phyloP scores from a whole-genome alignment of 2,888 invertebrate species.

The Timema podura region DNA sequence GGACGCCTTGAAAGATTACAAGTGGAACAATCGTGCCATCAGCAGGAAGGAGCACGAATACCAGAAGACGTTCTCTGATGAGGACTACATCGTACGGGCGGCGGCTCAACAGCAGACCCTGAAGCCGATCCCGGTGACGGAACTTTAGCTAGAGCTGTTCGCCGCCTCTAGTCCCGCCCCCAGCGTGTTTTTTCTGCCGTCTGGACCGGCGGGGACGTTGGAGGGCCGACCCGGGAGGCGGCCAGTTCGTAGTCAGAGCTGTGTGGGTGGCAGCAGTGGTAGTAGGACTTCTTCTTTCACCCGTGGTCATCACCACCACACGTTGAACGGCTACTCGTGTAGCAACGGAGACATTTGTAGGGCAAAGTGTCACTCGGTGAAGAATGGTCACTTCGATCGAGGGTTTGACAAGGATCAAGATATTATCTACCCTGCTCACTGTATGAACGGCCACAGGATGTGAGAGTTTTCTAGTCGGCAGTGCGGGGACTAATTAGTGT shows the following conservation, averaged over 20 bases:
- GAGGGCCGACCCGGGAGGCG: constrained; percentile 41
- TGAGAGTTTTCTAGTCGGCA: neutral
- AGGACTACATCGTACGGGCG: constrained; percentile 73
- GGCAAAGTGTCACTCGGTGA: constrained; percentile 28
- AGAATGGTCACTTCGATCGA: constrained; percentile 22
- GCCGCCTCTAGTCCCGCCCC: constrained; percentile 75
- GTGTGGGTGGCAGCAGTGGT: constrained; percentile 13
- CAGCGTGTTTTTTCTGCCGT: constrained; percentile 70
- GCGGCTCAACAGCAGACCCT: constrained; percentile 48
- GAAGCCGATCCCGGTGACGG: constrained; percentile 73
- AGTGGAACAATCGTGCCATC: constrained; percentile 69
- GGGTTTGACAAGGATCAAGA: neutral
- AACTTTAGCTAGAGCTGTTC: constrained; percentile 95
- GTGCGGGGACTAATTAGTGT: neutral
- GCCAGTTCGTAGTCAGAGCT: constrained; percentile 14
- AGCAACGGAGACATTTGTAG: constrained; percentile 64
- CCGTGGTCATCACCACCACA: constrained; percentile 55
- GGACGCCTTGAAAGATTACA: constrained; percentile 77
- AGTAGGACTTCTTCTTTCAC: constrained; percentile 45
- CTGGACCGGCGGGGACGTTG: constrained; percentile 51
- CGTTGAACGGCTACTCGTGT: constrained; percentile 72
- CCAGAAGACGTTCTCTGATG: constrained; percentile 85
- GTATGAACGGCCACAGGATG: constrained; percentile 14
- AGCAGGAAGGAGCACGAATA: constrained; percentile 81
- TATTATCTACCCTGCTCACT: constrained; percentile 2